phyloP scores from a whole-genome alignment of 2,888 invertebrate species.

The Melanchra persicariae region DNA sequence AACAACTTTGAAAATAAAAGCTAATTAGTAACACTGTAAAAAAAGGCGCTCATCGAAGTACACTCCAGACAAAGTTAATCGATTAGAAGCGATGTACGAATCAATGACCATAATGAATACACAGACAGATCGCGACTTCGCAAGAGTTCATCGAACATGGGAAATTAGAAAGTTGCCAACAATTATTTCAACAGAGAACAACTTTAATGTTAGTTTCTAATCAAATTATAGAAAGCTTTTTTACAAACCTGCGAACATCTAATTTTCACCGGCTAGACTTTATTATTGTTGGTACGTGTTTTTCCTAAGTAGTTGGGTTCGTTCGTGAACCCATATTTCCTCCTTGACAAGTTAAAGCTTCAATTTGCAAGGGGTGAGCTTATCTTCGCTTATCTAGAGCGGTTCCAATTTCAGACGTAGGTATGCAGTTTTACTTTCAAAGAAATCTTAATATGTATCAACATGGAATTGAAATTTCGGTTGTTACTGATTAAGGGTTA shows the following conservation, averaged over 20 bases:
- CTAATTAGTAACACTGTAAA: slow-evolving; percentile 5
- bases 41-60: not conserved
- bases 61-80: slow-evolving; percentile 23
- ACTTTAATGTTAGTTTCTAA: slow-evolving; percentile 4
- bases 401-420: slow-evolving; percentile 19
- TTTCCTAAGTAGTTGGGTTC: not conserved
- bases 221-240: not conserved
- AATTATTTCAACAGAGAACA: not conserved
- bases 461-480: not conserved
- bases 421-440: slow-evolving; percentile 11
- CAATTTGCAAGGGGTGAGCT: slow-evolving; percentile 25
- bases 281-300: not conserved
- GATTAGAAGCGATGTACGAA: slow-evolving; percentile 28
- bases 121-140: slow-evolving; percentile 27
- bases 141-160: slow-evolving; percentile 20
- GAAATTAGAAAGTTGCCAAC: slow-evolving; percentile 9
- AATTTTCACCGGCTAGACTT: not conserved
- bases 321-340: slow-evolving; percentile 32
- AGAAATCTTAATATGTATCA: not conserved
- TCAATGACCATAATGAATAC: slow-evolving; percentile 41
- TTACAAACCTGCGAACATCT: not conserved
- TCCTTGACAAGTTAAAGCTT: slow-evolving; percentile 36
- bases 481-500: not conserved
- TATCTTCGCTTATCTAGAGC: slow-evolving; percentile 37
- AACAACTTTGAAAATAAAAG: not conserved